Percentiles rank a stretch among this genome's conserved stretches.
These are phyloP conservation scores for Strongylocentrotus purpuratus DNA, from an alignment of 35 echinoderm and acorn worm species.

Conservation along the genomic window DNA sequence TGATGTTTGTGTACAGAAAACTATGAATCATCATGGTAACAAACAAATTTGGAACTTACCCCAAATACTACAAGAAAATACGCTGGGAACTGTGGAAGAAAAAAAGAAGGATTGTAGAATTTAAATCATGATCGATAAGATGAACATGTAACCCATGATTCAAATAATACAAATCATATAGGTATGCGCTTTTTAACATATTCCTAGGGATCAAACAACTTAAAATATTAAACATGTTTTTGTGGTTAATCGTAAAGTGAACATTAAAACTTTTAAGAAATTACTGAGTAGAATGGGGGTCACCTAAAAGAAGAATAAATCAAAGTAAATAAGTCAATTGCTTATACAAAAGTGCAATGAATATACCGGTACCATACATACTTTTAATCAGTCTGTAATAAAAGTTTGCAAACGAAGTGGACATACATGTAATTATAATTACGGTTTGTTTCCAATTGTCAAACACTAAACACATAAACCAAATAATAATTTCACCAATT, in stretches of 20 bases:
- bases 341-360: too few species aligned
- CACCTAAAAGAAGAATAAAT: too few species aligned
- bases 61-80: conserved; percentile 92
- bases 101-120: conserved; percentile 48
- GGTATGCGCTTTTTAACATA: too few species aligned
- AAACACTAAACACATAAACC: too few species aligned
- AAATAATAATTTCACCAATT: too few species aligned
- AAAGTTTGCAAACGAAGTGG: background rate
- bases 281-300: too few species aligned
- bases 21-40: background rate
- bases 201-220: background rate
- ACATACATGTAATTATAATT: background rate
- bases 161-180: background rate
- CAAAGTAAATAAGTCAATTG: too few species aligned
- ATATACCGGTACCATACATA: too few species aligned
- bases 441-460: too few species aligned
- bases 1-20: too few species aligned
- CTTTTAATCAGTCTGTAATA: background rate
- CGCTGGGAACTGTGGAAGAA: conserved; percentile 77
- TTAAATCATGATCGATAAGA: background rate
- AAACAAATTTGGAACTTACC: conserved; percentile 63
- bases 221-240: background rate
- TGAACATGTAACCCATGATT: background rate
- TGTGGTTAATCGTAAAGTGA: background rate
- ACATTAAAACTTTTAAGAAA: background rate